Base-by-base conservation (phyloP, 2,113 vertebrate species). In the Tylochromis polylepis region DNA sequence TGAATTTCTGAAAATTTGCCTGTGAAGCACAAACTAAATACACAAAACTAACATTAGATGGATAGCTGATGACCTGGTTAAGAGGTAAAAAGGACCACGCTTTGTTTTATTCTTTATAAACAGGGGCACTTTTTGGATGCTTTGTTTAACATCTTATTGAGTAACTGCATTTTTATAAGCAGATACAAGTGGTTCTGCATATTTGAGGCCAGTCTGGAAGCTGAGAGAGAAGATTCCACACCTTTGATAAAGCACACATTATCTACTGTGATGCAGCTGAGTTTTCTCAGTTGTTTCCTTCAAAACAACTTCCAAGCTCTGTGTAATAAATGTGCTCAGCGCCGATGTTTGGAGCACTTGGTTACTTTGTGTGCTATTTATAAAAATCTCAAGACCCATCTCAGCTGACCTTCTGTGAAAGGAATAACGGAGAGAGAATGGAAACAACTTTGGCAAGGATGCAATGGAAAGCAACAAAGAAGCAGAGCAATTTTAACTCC, bases 401-500 rank as follows among this genome's bases (percentile, higher is more conserved):
- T 67, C 46, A 8, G 60, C 38, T 91, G 67, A 89, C 79, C 86
- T 85, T 85, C 29, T 27, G 9, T 59, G 65, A 80, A 77, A 51
- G 55, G 79, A 87, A 86, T 43, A 87, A 83, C 10, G 8, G 70
- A 36, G 56, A 84, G 9, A 60, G 82, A 84, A 15, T 77, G 59
- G 43, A 84, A 90, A 86, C 75, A 80, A 80, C 57, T 20, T 79
- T 75, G 3, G 56, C 11, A 24, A 79, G 77, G 70, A 81, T 16
- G 31, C 72, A 55, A 51, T 16, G 18, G 18, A 59, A 88, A 80
- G 55, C 79, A 83, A 86, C 70, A 88, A 58, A 90, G 79, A 79
- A 49, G 77, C 27, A 34, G 16, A n/a, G 49, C 88, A 87, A 88
- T 91, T 89, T 91, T 59, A 36, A 79, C 70, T 90, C 83, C 31